Conservation (phyloP, 2,888 invertebrate species). For the Sinhomidia bicolor region DNA sequence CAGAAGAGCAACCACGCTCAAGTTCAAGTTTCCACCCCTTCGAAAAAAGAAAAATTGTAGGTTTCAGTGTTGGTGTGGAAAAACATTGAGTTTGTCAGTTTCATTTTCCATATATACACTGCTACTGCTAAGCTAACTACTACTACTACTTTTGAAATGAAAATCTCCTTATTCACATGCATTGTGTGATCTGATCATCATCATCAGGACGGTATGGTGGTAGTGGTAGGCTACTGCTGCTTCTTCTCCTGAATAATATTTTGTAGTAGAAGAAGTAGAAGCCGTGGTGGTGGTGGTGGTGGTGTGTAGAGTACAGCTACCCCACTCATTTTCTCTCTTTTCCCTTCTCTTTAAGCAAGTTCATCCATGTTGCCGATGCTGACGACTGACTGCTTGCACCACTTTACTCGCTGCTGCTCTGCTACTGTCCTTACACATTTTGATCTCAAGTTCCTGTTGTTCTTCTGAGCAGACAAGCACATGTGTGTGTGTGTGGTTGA, state of each 20-base stretch:
- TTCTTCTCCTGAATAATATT: not conserved
- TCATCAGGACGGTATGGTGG: conserved; percentile 45
- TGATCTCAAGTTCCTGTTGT: conserved; percentile 58
- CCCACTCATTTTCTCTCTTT: conserved; percentile 34
- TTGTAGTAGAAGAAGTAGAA: not conserved
- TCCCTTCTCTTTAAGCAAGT: not conserved
- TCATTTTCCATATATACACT: conserved; percentile 49
- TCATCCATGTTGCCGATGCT: conserved; percentile 37
- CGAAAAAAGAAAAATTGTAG: conserved; percentile 55
- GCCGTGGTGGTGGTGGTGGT: too few species aligned
- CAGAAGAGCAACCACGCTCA: conserved; percentile 46
- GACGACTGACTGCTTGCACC: conserved; percentile 4
- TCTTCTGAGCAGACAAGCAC: not conserved
- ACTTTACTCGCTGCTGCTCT: conserved; percentile 10
- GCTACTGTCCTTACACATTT: conserved; percentile 56
- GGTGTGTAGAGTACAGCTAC: conserved; percentile 28
- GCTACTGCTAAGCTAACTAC: not conserved
- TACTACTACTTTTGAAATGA: conserved; percentile 22
- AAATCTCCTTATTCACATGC: conserved; percentile 10
- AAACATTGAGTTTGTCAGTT: conserved; percentile 55
- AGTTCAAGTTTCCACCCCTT: conserved; percentile 70
- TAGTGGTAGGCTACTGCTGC: not conserved
- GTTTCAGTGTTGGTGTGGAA: conserved; percentile 26
- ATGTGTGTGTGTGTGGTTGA: conserved; percentile 47
- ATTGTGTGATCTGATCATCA: conserved; percentile 54